phyloP scores from a whole-genome alignment of 2,113 vertebrate species.

The Phalacrocorax pelagicus region DNA sequence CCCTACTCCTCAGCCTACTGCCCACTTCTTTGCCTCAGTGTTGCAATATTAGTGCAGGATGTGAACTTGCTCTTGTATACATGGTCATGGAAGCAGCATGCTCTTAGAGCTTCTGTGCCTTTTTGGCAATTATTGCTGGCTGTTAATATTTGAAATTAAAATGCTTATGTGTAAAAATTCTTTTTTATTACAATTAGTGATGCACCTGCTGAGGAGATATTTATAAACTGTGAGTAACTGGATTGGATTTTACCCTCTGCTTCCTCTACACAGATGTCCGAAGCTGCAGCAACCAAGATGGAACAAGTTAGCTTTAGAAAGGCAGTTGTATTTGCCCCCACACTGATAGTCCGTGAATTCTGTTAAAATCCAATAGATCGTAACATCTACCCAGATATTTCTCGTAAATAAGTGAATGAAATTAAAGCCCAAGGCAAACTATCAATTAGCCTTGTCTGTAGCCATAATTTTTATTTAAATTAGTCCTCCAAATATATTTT shows the following conservation, averaged over 20 bases:
- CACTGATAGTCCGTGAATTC: not conserved
- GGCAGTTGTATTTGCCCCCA: not conserved
- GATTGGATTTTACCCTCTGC: not conserved
- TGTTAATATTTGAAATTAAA: not conserved
- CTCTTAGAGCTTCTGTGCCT: not conserved
- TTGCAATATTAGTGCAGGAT: not conserved
- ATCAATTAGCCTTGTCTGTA: not conserved
- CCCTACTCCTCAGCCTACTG: not conserved
- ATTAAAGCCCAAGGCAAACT: not conserved
- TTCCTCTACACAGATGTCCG: not conserved
- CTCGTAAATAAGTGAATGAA: not conserved
- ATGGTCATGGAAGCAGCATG: not conserved
- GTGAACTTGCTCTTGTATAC: not conserved
- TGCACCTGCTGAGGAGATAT: not conserved
- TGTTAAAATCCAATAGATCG: not conserved
- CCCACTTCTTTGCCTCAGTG: not conserved
- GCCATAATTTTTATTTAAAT: not conserved
- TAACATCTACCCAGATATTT: not conserved
- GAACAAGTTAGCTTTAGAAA: not conserved
- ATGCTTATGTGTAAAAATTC: not conserved
- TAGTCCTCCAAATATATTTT: not conserved
- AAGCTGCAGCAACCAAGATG: not conserved
- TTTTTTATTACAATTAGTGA: not conserved
- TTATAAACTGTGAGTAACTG: not conserved
- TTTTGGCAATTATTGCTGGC: not conserved